phyloP scores from a whole-genome alignment of 2,888 invertebrate genomes.

The Agriopis marginaria region DNA sequence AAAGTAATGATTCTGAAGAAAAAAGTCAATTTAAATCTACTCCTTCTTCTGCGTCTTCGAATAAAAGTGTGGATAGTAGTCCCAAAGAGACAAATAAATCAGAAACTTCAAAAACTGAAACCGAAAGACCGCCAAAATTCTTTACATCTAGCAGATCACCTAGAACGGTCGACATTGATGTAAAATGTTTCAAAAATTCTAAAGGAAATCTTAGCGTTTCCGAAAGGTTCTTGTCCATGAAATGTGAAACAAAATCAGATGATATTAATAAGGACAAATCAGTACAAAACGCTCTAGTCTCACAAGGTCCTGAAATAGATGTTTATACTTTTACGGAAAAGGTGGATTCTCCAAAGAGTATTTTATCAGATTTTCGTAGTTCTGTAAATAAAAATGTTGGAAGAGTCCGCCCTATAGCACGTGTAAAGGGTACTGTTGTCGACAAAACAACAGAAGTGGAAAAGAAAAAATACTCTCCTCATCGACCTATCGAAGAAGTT shows the following conservation, averaged over 20 bases:
- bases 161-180: constrained; percentile 79
- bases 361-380: constrained; percentile 76
- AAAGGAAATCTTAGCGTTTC: constrained; percentile 80
- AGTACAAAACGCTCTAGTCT: constrained; percentile 66
- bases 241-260: constrained; percentile 72
- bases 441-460: constrained; percentile 78
- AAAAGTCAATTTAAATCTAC: constrained; percentile 47
- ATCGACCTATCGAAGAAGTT: constrained; percentile 81
- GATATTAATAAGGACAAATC: constrained; percentile 70
- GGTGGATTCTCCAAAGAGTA: constrained; percentile 81
- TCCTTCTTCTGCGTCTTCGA: constrained; percentile 35
- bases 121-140: constrained; percentile 79
- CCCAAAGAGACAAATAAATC: constrained; percentile 50
- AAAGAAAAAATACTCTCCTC: constrained; percentile 80
- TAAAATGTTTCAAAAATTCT: constrained; percentile 79
- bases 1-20: constrained; percentile 44
- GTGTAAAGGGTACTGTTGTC: constrained; percentile 81
- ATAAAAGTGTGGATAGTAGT: constrained; percentile 34
- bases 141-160: constrained; percentile 79
- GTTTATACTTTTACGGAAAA: constrained; percentile 83
- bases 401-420: constrained; percentile 80
- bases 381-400: constrained; percentile 76
- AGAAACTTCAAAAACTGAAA: constrained; percentile 72
- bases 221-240: constrained; percentile 77
- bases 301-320: constrained; percentile 79